These are phyloP conservation scores for Noctua janthina DNA, from an alignment of 2,888 invertebrate species.

Conservation along the genomic window DNA sequence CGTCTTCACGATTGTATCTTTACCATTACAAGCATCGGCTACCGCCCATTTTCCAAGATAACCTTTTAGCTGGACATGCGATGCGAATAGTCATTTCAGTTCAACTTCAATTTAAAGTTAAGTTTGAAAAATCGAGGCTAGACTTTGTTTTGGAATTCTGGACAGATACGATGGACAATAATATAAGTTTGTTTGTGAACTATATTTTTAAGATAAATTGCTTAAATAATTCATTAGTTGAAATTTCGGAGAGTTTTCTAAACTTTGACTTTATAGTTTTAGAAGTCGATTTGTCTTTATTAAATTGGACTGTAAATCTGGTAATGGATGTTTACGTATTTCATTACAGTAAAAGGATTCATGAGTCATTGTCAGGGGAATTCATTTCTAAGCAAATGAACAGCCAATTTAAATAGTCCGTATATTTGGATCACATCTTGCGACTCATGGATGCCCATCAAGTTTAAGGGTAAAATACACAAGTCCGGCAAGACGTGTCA, in stretches of 20 bases:
- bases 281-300: constrained; percentile 18
- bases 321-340: background rate
- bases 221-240: constrained; percentile 20
- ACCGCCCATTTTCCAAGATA: background rate
- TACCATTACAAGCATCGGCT: background rate
- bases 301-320: background rate
- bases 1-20: background rate
- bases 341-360: background rate
- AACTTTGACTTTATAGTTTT: constrained; percentile 34
- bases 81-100: background rate
- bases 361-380: background rate
- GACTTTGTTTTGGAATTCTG: constrained; percentile 11
- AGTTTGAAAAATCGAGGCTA: background rate
- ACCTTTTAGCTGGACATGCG: background rate
- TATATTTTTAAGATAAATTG: constrained; percentile 35
- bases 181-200: constrained; percentile 15
- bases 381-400: background rate
- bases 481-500: too few relatives aligned
- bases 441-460: too few relatives aligned
- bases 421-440: background rate
- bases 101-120: background rate
- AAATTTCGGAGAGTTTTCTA: constrained; percentile 29
- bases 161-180: background rate
- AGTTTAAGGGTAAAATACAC: too few relatives aligned
- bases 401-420: background rate